Base-by-base conservation (phyloP, 2,888 invertebrate species). In the Melipona beecheii region DNA sequence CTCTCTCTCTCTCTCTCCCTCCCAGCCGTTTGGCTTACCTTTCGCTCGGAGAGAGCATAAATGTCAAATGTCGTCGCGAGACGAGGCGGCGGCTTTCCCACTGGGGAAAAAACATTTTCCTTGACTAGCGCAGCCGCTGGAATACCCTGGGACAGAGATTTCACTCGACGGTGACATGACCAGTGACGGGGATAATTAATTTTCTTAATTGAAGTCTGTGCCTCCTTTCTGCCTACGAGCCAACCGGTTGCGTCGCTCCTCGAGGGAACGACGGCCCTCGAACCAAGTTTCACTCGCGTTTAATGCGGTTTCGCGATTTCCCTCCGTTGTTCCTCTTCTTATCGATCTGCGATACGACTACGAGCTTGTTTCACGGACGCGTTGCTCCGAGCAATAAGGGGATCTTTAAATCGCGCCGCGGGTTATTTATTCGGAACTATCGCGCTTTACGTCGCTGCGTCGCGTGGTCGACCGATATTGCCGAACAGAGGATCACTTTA, bases 141-240 rank as follows among this genome's bases (percentile, higher is more conserved):
- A 78, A 65, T 65, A 54, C 69, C 69, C 54, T 15, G 62, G 50
- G 50, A 58, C 17, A 43, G 27, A 66, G 72, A 84, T 83, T 83
- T 79, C 72, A 6, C 62, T 69, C 27, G 75, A 75, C 56, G 72
- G 19, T 69, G 62, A 76, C 83, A 69, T 49, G 56, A 50, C 68
- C 71, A 54, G 68, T 78, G 78, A 83, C 75, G 54, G 60, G 58
- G 31, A 73, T 84, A 79, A 84, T 75, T 84, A 78, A 84, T 75
- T 84, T 49, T 27, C 64, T 54, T 73, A 78, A 79, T 69, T 75
- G 74, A 83, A 76, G 75, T 56, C 64, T 24, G 62, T 31, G 27
- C 49, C 64, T 52, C 49, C 64, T 52, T 75, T 58, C 64, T 36
- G 64, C 36, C 36, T n/a, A 3, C n/a, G 56, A 27, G 21, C 62